These are phyloP conservation scores for Cladopsammia gracilis DNA, from an alignment of 64 coral and sea anemone genomes.

Conservation along the genomic window DNA sequence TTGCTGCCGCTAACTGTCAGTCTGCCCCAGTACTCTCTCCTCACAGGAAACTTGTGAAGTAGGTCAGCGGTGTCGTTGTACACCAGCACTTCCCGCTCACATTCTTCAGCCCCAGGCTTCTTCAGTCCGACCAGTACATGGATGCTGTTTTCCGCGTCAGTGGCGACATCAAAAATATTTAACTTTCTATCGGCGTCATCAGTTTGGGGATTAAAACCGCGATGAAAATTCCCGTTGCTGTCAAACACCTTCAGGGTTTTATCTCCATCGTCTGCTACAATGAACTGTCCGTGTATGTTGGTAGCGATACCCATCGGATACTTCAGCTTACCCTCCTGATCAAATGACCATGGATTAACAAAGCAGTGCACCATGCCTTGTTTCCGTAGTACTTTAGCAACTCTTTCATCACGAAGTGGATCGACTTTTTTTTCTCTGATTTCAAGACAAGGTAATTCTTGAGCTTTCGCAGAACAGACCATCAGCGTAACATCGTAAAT, in stretches of 20 bases:
- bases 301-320: background rate
- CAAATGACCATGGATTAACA: conserved; percentile 3
- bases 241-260: conserved; percentile 26
- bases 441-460: conserved; percentile 22
- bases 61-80: background rate
- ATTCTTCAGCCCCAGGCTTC: background rate
- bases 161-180: background rate
- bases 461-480: background rate
- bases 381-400: background rate
- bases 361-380: conserved; percentile 35
- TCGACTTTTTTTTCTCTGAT: conserved; percentile 1
- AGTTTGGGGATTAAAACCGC: background rate
- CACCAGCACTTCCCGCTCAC: background rate
- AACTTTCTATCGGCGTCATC: background rate
- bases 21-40: background rate
- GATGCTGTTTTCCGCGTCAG: background rate
- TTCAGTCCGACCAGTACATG: background rate
- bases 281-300: conserved; percentile 27
- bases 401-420: conserved; percentile 23
- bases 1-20: background rate
- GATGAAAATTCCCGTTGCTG: background rate
- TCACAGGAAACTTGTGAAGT: conserved; percentile 23
- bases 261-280: background rate
- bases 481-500: conserved; percentile 37
- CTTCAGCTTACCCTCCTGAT: conserved; percentile 23